Evolutionary conservation across 2,113 vertebrate species (phyloP), one percentile per base, ranked within the genome.

Genomic region (Cromileptes altivelis): DNA sequence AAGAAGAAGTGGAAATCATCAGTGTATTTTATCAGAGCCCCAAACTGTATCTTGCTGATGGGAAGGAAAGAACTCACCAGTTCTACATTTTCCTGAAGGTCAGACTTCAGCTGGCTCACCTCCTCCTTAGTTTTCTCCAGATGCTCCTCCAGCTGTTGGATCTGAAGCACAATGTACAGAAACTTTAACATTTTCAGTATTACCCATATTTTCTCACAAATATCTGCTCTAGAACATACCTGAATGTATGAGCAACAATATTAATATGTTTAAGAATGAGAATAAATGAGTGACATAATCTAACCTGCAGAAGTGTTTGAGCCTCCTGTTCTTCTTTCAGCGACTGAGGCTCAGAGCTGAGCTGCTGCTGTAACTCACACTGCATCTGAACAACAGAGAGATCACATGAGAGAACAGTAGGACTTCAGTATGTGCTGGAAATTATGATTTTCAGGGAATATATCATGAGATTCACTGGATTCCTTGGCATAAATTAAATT

Each of bases 11-110:
- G 8, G 42, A 45, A 9, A 45, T 45, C 11, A 45, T 45, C 42
- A 45, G 42, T 45, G 42, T 45, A 45, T 45, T 45, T 45, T 9
- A 45, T 12, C 9, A 45, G 11, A 45, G 42, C 42, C 11, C 8
- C 11, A 45, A 37, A 37, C 33, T 37, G 33, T 37, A 7, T 37
- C 1, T 37, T 37, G 6, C 6, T 37, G 33, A 37, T 37, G 33
- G 4, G 11, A 18, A 3, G 11, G 8, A n/a, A 70, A 37, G 12
- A 70, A 60, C 76, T 78, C 42, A 94, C 92, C 78, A 78, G 86
- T 49, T 94, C 87, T 12, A 92, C 75, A 18, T 92, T 93, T 25
- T 92, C 85, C 60, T 90, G 81, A 0, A 94, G 80, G n/a, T 91
- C 91, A 4, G 27, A 45, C 80, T 91, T 92, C 30, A 96, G 17